Base-by-base conservation (phyloP, 92 coral and sea anemone genomes). In the Pocillopora meandrina region DNA sequence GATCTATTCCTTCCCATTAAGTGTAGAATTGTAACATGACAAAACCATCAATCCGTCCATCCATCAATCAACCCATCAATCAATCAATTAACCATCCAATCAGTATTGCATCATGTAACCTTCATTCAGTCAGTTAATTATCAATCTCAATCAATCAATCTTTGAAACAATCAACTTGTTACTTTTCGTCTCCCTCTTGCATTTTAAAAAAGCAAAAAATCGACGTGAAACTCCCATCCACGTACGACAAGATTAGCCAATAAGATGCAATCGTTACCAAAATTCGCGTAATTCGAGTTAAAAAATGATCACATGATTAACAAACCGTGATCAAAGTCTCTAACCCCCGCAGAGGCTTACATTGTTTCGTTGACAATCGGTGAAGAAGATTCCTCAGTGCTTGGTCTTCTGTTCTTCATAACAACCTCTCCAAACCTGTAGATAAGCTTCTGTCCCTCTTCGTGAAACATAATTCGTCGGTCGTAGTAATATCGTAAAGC, bases 401-500 rank as follows among this genome's bases (percentile, higher is more conserved):
- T 63, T 20, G 12, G 71, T 14, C 74, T 84, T 55, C 90, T 74
- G 59, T 89, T 80, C 35, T 77, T 89, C 70, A 88, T 92, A 56
- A 93, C 90, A 33, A 88, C 92, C 57, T 92, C 94, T 0, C 98
- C 98, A 85, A 94, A 94, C 89, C 83, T 89, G 81, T 94, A 94
- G 69, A 91, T 92, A 36, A 94, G 80, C 67, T 94, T 94, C 67
- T 94, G 98, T 80, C 95, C 95, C 31, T 92, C 88, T 19, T 89
- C 95, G 42, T 94, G 98, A 21, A 86, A 85, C 84, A 94, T 90
- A 15, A 94, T 94, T 35, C 89, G 91, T 4, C 98, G 82, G 64
- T 92, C 95, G 65, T 94, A 94, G 81, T 94, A 94, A 55, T 94
- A 94, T 2, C 98, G 90, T 64, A 94, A 84, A 1, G 98, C 98